Evolutionary conservation across 92 coral and sea anemone species (phyloP).

Genomic region (Heliopora coerulea): DNA sequence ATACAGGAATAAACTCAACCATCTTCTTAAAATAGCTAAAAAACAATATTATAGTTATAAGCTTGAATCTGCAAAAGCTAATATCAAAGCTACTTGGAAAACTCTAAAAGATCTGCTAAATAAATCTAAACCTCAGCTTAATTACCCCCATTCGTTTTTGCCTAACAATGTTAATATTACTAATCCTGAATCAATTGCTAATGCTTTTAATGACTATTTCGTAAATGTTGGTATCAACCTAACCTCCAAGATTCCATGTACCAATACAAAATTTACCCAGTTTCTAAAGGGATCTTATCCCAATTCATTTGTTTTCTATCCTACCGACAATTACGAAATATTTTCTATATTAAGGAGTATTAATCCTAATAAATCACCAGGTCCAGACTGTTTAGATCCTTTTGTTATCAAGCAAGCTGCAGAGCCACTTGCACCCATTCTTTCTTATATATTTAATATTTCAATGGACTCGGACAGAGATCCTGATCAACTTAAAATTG

Average conservation of each 20-base stretch:
- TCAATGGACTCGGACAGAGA: conserved; percentile 27
- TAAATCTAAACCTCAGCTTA: background rate
- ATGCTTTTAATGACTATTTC: background rate
- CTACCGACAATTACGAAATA: too few species aligned
- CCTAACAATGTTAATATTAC: conserved; percentile 4
- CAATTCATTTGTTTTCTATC: too few species aligned
- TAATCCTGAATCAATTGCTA: too few species aligned
- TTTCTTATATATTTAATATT: too few species aligned
- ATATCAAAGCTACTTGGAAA: conserved; percentile 20
- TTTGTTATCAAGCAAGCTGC: too few species aligned
- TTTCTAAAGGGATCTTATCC: too few species aligned
- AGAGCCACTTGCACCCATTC: too few species aligned
- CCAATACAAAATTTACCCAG: too few species aligned
- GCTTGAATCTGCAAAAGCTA: conserved; percentile 10
- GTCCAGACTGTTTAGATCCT: too few species aligned
- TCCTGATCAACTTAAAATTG: too few species aligned
- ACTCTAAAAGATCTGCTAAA: conserved; percentile 22
- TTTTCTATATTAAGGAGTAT: too few species aligned
- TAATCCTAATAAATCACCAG: too few species aligned
- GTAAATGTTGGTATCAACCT: background rate
- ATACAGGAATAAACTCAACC: background rate
- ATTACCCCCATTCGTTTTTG: background rate
- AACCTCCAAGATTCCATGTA: conserved; percentile 8
- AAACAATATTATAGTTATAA: conserved; percentile 2
- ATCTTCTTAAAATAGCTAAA: conserved; percentile 3